Percentiles rank a stretch among this genome's conserved stretches.
phyloP scores from a whole-genome alignment of 2,113 vertebrate genomes.

The Petaurus breviceps region DNA sequence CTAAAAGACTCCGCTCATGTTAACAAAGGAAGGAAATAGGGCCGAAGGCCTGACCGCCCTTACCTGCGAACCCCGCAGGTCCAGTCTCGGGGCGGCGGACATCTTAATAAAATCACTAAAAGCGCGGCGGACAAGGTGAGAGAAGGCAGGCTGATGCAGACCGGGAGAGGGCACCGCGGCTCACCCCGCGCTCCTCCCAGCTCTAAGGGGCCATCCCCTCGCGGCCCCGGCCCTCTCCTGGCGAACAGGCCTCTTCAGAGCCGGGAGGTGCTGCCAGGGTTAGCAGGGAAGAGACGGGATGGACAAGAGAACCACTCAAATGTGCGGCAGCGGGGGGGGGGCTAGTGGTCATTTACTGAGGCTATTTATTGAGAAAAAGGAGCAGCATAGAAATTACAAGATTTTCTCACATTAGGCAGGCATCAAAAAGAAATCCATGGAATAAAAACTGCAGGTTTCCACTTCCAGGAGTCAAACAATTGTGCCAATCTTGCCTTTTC shows the following conservation, averaged over 20 bases:
- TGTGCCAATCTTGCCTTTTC: background rate
- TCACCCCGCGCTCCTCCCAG: background rate
- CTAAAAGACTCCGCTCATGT: background rate
- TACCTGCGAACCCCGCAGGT: too few relatives aligned
- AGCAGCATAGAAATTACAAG: background rate
- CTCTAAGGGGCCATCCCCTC: background rate
- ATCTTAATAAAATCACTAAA: background rate
- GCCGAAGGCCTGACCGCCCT: too few relatives aligned
- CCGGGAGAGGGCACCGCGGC: background rate
- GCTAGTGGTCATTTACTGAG: conserved; percentile 21
- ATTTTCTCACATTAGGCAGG: conserved; percentile 33
- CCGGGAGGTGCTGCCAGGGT: background rate
- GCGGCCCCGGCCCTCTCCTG: too few relatives aligned
- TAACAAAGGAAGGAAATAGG: background rate
- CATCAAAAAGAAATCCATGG: conserved; percentile 9
- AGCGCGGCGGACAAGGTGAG: background rate
- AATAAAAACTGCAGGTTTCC: conserved; percentile 12
- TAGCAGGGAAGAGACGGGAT: background rate
- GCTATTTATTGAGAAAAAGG: conserved; percentile 13
- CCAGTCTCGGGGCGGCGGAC: background rate
- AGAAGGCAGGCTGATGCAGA: conserved; percentile 13
- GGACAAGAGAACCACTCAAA: background rate
- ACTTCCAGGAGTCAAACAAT: background rate
- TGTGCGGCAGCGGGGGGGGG: background rate
- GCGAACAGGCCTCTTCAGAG: background rate